Percentiles rank a stretch among this genome's conserved stretches.
Conservation (phyloP, 2,113 vertebrate species). For the Centropus bengalensis region DNA sequence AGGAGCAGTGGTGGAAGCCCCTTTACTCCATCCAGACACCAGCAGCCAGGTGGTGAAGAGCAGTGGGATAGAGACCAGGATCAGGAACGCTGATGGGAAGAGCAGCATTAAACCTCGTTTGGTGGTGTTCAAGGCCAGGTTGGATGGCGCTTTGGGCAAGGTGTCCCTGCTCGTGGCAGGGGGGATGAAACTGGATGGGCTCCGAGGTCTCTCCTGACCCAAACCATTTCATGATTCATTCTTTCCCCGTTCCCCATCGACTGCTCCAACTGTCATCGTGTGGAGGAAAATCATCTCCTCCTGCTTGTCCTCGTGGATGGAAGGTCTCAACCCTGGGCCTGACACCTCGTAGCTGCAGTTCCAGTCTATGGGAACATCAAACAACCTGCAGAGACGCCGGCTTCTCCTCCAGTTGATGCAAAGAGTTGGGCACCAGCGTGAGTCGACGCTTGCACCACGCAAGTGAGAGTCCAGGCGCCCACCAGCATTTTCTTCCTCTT, state of each 20-base stretch:
- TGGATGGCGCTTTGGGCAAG: too few species aligned
- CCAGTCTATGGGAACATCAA: too few species aligned
- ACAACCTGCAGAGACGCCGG: too few species aligned
- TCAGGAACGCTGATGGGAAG: background rate
- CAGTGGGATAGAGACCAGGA: background rate
- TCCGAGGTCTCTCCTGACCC: too few species aligned
- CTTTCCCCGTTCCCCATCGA: background rate
- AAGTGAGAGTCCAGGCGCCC: background rate
- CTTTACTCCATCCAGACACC: background rate
- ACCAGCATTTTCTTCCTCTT: background rate
- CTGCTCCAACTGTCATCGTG: fast-evolving
- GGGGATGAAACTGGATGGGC: too few species aligned
- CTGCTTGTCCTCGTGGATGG: background rate
- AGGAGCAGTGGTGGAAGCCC: background rate
- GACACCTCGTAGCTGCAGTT: fast-evolving
- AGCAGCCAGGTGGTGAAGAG: background rate
- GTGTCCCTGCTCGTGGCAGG: too few species aligned
- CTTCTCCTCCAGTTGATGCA: background rate
- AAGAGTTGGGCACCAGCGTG: background rate
- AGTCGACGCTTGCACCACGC: fast-evolving
- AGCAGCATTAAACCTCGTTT: background rate
- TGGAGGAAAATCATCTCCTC: background rate
- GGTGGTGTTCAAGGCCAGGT: too few species aligned
- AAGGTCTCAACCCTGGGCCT: background rate
- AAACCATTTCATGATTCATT: too few species aligned